These are phyloP conservation scores for Anarrhichthys ocellatus DNA, from an alignment of 2,113 vertebrate species.

Conservation along the genomic window DNA sequence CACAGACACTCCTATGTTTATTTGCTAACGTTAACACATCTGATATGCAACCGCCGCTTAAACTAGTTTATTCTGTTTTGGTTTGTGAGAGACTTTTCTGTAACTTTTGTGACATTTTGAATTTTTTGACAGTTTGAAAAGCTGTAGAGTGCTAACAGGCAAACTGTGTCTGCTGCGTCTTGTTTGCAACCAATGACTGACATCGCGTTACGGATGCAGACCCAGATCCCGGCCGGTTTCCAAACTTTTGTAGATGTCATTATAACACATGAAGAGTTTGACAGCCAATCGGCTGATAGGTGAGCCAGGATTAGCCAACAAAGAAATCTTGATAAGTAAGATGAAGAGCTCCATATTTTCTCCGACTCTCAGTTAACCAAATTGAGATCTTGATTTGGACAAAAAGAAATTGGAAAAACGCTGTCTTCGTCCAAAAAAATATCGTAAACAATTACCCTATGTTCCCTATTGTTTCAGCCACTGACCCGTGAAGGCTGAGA, in stretches of 20 bases:
- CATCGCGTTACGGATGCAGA: conserved; percentile 41
- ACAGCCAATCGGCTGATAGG: conserved; percentile 38
- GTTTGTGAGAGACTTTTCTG: conserved; percentile 41
- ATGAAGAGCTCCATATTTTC: neutral
- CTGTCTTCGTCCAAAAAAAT: conserved; percentile 36
- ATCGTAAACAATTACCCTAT: conserved; percentile 67
- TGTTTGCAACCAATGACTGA: conserved; percentile 59
- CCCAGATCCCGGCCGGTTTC: conserved; percentile 38
- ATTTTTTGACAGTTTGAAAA: conserved; percentile 63
- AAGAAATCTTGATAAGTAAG: conserved; percentile 14
- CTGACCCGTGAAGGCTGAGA: conserved; percentile 71
- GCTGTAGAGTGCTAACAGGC: conserved; percentile 58
- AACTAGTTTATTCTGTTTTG: conserved; percentile 46
- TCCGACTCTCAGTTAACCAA: conserved; percentile 10
- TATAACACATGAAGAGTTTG: conserved; percentile 39
- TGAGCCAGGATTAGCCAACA: conserved; percentile 12
- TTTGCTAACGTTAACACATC: conserved; percentile 39
- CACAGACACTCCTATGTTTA: conserved; percentile 25
- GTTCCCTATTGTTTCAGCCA: conserved; percentile 62
- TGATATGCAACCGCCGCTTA: conserved; percentile 51
- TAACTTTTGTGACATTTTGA: conserved; percentile 59
- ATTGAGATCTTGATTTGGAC: conserved; percentile 31
- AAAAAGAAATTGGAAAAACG: conserved; percentile 40
- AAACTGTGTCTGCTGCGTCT: conserved; percentile 53
- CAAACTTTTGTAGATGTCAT: conserved; percentile 50